Conservation (phyloP, 2,113 vertebrate species). For the Actenoides lindsayi region DNA sequence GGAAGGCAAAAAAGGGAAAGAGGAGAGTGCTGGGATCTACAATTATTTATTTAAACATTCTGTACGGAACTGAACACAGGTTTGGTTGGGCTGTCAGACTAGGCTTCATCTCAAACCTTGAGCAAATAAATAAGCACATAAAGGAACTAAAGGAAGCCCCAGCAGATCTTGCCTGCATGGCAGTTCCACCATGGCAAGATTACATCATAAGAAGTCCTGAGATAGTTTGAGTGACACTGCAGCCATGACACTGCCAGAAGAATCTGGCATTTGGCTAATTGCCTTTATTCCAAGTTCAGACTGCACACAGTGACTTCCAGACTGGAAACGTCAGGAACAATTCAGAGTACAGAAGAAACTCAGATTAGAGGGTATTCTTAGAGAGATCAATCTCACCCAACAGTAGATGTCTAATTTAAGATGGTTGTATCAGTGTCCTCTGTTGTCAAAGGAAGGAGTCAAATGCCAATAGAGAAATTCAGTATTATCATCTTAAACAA, state of each 20-base stretch:
- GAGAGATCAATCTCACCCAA: neutral
- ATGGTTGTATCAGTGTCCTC: neutral
- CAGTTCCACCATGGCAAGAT: neutral
- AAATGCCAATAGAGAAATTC: neutral
- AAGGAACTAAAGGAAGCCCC: neutral
- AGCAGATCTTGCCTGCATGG: neutral
- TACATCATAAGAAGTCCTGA: accelerated
- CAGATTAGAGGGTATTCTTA: neutral
- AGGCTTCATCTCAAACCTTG: neutral
- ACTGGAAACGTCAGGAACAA: neutral
- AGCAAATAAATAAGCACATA: neutral
- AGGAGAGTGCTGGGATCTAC: neutral
- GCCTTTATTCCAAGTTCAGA: neutral
- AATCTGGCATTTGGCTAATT: neutral
- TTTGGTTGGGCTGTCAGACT: neutral
- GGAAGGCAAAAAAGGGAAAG: neutral
- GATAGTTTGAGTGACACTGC: neutral
- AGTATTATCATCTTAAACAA: neutral
- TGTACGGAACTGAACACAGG: neutral
- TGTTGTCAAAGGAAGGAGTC: neutral
- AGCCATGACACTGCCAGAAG: neutral
- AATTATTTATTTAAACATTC: neutral
- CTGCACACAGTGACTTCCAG: neutral
- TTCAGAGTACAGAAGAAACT: neutral
- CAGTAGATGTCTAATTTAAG: neutral